Evolutionary conservation across 2,113 vertebrate species (phyloP).

Genomic region (Hirundichthys speculiger): DNA sequence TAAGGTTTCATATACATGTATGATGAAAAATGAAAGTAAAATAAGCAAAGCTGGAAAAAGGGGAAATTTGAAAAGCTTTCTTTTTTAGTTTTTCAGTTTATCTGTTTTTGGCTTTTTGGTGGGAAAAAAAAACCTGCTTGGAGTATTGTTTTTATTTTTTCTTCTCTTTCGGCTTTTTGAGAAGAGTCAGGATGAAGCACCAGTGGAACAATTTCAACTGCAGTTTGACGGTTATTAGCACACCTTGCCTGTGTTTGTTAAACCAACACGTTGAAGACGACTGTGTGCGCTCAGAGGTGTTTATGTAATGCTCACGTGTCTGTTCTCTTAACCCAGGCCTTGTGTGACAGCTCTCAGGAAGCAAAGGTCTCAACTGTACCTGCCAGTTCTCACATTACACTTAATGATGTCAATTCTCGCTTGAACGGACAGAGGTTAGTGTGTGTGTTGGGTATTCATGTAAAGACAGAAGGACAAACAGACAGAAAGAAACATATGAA

Average conservation of each 20-base stretch:
- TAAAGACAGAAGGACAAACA: not conserved
- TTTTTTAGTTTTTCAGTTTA: not conserved
- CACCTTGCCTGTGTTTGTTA: constrained; percentile 1
- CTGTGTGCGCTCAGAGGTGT: not conserved
- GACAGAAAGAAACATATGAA: constrained; percentile 14
- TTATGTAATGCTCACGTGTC: not conserved
- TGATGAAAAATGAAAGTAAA: not conserved
- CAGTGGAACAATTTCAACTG: not conserved
- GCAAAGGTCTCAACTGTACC: constrained; percentile 48
- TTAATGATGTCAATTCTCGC: constrained; percentile 44
- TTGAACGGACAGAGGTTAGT: constrained; percentile 37
- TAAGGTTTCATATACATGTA: too few relatives aligned
- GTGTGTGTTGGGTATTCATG: constrained; percentile 13
- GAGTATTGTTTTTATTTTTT: not conserved
- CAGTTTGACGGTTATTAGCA: not conserved
- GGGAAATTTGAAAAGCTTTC: not conserved
- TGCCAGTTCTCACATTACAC: constrained; percentile 60
- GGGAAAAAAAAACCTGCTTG: not conserved
- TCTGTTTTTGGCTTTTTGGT: not conserved
- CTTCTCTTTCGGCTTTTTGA: too few relatives aligned
- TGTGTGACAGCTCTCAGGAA: constrained; percentile 52
- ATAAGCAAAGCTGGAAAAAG: not conserved
- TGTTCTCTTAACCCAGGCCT: not conserved
- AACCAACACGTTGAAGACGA: constrained; percentile 2
- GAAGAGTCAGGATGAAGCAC: not conserved